Conservation (phyloP, 2,797 vertebrate species). For the Sciurus carolinensis region DNA sequence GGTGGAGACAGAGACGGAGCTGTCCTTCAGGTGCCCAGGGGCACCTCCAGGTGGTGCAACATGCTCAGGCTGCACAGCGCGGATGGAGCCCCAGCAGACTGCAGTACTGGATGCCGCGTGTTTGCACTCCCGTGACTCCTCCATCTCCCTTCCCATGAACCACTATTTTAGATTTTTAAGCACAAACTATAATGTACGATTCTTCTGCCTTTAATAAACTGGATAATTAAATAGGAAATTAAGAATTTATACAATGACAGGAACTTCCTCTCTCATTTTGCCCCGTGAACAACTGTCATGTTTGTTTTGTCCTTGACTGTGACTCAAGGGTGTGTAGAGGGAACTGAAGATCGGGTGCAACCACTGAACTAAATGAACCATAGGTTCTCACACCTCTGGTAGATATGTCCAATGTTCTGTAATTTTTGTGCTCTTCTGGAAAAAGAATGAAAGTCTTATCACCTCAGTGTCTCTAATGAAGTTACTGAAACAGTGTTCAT, state of each 20-base stretch:
- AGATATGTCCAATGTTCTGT: background rate
- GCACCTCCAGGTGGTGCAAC: too few relatives aligned
- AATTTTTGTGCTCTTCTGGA: background rate
- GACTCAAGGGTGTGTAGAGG: background rate
- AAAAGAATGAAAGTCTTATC: background rate
- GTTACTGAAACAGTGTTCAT: background rate
- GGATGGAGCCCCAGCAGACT: too few relatives aligned
- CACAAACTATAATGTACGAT: background rate
- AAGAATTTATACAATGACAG: background rate
- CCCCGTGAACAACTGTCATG: background rate
- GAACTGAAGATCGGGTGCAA: background rate
- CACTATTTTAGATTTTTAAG: background rate
- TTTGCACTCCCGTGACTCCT: too few relatives aligned
- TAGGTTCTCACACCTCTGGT: background rate
- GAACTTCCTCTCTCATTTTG: background rate
- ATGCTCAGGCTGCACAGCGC: too few relatives aligned
- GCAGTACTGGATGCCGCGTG: too few relatives aligned
- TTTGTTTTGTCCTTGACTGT: background rate
- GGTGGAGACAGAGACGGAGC: too few relatives aligned
- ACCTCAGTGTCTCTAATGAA: background rate
- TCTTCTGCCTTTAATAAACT: conserved; percentile 2
- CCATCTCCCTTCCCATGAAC: too few relatives aligned
- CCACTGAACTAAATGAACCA: background rate
- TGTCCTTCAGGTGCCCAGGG: too few relatives aligned
- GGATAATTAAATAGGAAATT: background rate